Evolutionary conservation across 1,140 invertebrate genomes (phyloP), one percentile per base, ranked within the genome.

Genomic region (Zaprionus capensis): DNA sequence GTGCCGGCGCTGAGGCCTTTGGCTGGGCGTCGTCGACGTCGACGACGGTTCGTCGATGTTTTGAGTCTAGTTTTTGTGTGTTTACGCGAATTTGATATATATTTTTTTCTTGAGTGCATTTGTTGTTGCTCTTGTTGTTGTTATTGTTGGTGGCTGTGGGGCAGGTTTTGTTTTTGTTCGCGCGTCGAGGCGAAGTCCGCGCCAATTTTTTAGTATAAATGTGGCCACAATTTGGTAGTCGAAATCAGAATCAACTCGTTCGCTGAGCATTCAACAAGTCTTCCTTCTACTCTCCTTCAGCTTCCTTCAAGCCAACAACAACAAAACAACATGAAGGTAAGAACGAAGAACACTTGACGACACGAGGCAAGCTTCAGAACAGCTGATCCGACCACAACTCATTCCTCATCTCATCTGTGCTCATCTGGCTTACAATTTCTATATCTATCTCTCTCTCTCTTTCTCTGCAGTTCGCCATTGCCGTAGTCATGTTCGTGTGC

Each of bases 401-500:
- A 34, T 9, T 11, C 9, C 9, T 34, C n/a, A 26, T 3, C 34
- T 38, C 49, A 15, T 41, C 15, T n/a, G 14, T 34, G 2, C 12
- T 22, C 49, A 41, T 44, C 20, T 12, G 34, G 14, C 41, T 64
- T 24, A 69, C 56, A 26, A 24, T 58, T 26, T n/a, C 46, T 38
- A 34, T 36, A 20, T 14, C 6, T 22, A 2, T 44, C 38, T 44
- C 7, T 20, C 20, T 59, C 38, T 68, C n/a, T 51, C 44, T 28
- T 9, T 71, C 28, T 31, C 28, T 77, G 0, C 91, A 92, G 91
- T 92, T 92, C 91, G 91, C 82, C 75, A 55, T 86, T 87, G 91
- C 91, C 85, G 91, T 92, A 92, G 91, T 92, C 91, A 92, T 92
- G 91, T 92, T 92, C 70, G 91, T 92, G 71, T 87, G 92, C 72